Evolutionary conservation across 2,888 invertebrate genomes (phyloP), one percentile per base, ranked within the genome.

Genomic region (Eristalis tenax): DNA sequence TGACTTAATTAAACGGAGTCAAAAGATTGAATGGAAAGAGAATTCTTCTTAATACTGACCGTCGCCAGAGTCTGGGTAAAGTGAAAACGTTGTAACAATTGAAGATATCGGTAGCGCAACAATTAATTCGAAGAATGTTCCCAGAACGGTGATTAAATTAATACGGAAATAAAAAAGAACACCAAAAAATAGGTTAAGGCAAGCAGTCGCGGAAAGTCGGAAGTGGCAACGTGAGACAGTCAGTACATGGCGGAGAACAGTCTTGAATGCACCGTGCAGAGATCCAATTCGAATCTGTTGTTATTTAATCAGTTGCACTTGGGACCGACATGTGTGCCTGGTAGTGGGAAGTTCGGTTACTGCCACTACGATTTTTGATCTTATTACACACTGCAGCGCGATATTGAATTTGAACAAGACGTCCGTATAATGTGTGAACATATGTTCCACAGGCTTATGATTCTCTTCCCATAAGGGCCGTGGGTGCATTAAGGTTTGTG

Each of bases 61-160:
- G 59, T 65, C 65, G 66, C 56, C 69, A 40, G 71, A 15, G 38
- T 65, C 15, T 50, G 18, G 50, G 64, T 65, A 15, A 81, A 76
- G 84, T 84, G 85, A 85, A 85, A 85, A 85, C 81, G 61, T 69
- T 81, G 11, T 64, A 81, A 85, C 81, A 85, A 85, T 85, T 81
- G 81, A 71, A 81, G 28, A 77, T 77, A 85, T 81, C 71, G 81
- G 81, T 73, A 77, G 85, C 85, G 68, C 65, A 73, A 77, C 81
- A 85, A 85, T 85, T 82, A 82, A 77, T 82, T 76, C 73, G 68
- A 85, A 75, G 81, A 85, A 85, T 73, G 38, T 82, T 85, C 85
- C 85, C 85, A 85, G 68, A 73, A 77, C 43, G 68, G 73, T 80
- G 80, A 75, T 80, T 79, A 79, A 79, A 75, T 79, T 83, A 70